Percentiles rank a stretch among this genome's conserved stretches.
phyloP scores from a whole-genome alignment of 1,140 invertebrate genomes.

The Caenorhabditis tropicalis region DNA sequence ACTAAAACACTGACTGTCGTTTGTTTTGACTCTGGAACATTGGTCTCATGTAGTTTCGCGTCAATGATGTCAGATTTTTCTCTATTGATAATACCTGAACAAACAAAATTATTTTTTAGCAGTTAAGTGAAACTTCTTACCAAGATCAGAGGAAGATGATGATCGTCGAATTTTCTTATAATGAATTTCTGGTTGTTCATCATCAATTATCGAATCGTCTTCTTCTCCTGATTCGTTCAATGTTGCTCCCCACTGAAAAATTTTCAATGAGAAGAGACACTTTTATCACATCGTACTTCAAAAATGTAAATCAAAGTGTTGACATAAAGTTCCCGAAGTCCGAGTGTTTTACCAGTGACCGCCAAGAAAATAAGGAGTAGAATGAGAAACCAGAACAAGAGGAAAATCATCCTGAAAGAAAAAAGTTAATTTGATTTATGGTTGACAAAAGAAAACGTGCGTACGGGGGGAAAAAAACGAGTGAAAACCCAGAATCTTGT shows the following conservation, averaged over 20 bases:
- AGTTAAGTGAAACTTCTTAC: neutral
- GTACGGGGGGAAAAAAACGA: neutral
- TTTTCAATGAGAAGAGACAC: neutral
- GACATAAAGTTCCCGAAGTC: conserved; percentile 40
- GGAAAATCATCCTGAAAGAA: conserved; percentile 24
- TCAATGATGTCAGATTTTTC: conserved; percentile 59
- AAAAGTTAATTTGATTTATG: neutral
- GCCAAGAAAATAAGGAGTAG: conserved; percentile 44
- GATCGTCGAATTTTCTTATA: neutral
- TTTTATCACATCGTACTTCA: conserved; percentile 21
- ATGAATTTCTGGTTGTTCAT: neutral
- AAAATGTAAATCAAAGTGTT: conserved; percentile 44
- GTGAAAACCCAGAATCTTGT: neutral
- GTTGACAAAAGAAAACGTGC: neutral
- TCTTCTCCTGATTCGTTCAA: neutral
- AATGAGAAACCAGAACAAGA: conserved; percentile 40
- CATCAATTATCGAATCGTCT: neutral
- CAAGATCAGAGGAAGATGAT: neutral
- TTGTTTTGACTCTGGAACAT: conserved; percentile 47
- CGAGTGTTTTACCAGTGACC: conserved; percentile 49
- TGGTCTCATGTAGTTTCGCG: conserved; percentile 51
- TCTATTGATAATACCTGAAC: conserved; percentile 54
- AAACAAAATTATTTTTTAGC: neutral
- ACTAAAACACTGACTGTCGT: conserved; percentile 56
- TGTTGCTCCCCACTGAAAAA: conserved; percentile 12